These are phyloP conservation scores for Hypotaenidia okinawae DNA, from an alignment of 2,797 vertebrate genomes.

Conservation along the genomic window DNA sequence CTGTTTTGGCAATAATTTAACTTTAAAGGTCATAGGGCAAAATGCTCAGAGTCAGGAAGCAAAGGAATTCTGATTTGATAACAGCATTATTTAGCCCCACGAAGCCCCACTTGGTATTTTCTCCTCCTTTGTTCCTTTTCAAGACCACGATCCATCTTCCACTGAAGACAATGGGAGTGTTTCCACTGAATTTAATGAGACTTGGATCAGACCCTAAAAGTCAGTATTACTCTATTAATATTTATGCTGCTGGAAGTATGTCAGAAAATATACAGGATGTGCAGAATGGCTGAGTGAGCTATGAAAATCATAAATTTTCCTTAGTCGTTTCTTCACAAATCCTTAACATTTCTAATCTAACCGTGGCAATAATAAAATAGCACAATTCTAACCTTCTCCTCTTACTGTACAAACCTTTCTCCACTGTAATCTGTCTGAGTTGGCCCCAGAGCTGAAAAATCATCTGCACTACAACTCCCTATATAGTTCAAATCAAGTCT, in stretches of 20 bases:
- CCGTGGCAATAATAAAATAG: conserved; percentile 53
- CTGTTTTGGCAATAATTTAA: conserved; percentile 73
- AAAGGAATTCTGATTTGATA: conserved; percentile 66
- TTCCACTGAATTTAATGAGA: conserved; percentile 71
- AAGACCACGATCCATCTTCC: conserved; percentile 64
- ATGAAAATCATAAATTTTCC: conserved; percentile 65
- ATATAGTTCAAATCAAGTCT: conserved; percentile 41
- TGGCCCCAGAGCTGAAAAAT: conserved; percentile 45
- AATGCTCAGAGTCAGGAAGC: conserved; percentile 59
- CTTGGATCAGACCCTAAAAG: conserved; percentile 68
- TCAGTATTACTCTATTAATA: conserved; percentile 74
- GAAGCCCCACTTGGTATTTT: conserved; percentile 63
- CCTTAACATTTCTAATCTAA: conserved; percentile 60
- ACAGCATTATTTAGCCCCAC: conserved; percentile 58
- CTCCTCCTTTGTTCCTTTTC: conserved; percentile 62
- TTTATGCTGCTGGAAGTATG: conserved; percentile 69
- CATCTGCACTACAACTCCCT: conserved; percentile 41
- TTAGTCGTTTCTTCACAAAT: conserved; percentile 61
- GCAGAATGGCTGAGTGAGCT: conserved; percentile 55
- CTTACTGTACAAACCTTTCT: conserved; percentile 53
- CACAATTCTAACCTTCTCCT: conserved; percentile 53
- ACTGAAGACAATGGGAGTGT: conserved; percentile 71
- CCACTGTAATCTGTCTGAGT: conserved; percentile 15
- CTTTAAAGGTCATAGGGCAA: conserved; percentile 65
- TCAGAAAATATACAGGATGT: conserved; percentile 71